Base-by-base conservation (phyloP, 2,888 invertebrate species). In the Drosophila rubida region DNA sequence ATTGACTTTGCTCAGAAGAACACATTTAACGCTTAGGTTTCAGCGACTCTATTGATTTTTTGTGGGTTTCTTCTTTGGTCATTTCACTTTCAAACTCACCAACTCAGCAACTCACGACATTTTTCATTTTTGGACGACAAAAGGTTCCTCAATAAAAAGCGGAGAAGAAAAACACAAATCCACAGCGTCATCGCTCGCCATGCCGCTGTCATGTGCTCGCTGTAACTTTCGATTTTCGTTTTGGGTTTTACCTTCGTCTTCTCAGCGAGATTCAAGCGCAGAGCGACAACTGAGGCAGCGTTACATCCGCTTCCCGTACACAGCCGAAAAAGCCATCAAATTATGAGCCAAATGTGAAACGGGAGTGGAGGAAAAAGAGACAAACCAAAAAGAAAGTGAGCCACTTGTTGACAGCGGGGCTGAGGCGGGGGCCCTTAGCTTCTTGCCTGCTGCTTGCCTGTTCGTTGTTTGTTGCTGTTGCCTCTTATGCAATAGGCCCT, bases 41-140 rank as follows among this genome's bases (percentile, higher is more conserved):
- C 11, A 35, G 14, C 49, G 35, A 50, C 64, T 39, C 49, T 50
- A 39, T 49, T 44, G 7, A 69, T 75, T 60, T 66, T 61, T 25
- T 45, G 32, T 32, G 32, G 27, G 27, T 27, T 27, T 9, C 9
- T 27, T 11, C 68, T 76, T 70, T 76, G 83, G 77, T 87, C 85
- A 82, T 88, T 85, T 85, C 89, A 85, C 89, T 85, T 87, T 85
- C 89, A 85, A 87, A 82, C n/a, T n/a, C n/a, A n/a, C n/a, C n/a
- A n/a, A n/a, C n/a, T n/a, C n/a, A 74, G 45, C 80, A 83, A 51
- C 80, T 61, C 87, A 85, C 84, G 74, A 84, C 80, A 81, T 51
- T 54, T 68, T 49, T n/a, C 32, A n/a, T 32, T 4, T 54, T 61
- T 57, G 68, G 72, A 61, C 74, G 69, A 64, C 75, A 76, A 83